Conservation (phyloP, 2,113 vertebrate genomes). For the Bettongia penicillata region DNA sequence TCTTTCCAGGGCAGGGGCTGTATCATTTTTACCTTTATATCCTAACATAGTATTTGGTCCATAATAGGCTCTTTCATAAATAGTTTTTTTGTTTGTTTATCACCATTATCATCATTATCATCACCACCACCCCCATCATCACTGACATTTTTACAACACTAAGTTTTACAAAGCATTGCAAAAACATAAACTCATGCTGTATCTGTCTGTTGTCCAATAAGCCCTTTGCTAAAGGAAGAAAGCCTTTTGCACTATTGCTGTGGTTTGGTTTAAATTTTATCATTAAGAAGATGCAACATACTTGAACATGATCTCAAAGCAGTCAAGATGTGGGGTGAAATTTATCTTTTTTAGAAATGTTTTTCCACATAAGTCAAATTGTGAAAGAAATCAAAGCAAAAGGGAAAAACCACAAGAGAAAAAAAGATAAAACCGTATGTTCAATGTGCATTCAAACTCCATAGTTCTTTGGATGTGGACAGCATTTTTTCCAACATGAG, state of each 20-base stretch:
- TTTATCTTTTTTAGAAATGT: not conserved
- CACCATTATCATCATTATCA: not conserved
- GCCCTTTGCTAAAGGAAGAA: not conserved
- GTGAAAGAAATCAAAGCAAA: too few species aligned
- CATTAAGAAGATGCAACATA: constrained; percentile 20
- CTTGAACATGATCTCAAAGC: constrained; percentile 23
- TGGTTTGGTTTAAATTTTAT: constrained; percentile 37
- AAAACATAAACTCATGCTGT: not conserved
- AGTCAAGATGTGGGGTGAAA: constrained; percentile 42
- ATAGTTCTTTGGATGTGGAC: too few species aligned
- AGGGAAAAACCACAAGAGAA: too few species aligned
- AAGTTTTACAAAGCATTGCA: not conserved
- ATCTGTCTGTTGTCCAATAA: not conserved
- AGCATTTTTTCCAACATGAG: too few species aligned
- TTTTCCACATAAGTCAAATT: too few species aligned
- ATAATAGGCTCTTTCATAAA: not conserved
- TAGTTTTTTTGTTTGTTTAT: not conserved
- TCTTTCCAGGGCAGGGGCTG: not conserved
- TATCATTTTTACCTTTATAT: not conserved
- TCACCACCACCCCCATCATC: not conserved
- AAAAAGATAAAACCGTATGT: too few species aligned
- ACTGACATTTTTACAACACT: not conserved
- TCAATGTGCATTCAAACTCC: too few species aligned
- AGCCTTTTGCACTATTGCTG: not conserved
- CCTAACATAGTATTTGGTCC: not conserved